Percentiles rank a stretch among this genome's conserved stretches.
These are phyloP conservation scores for Triplophysa yarkandensis DNA, from an alignment of 2,797 vertebrate genomes.

Conservation along the genomic window DNA sequence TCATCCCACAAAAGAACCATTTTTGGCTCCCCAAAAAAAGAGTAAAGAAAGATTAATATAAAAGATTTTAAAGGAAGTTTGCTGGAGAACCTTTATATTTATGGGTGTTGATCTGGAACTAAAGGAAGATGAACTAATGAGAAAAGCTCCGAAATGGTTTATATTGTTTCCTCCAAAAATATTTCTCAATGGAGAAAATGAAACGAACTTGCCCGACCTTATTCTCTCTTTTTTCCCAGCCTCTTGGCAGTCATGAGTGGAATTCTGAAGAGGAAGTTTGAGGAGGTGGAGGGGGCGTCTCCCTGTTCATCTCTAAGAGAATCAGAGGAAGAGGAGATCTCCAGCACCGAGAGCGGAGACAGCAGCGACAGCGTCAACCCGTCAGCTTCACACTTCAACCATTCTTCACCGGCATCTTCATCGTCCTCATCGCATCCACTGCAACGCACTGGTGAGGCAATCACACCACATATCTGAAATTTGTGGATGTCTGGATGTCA, in stretches of 20 bases:
- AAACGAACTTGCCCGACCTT: not conserved
- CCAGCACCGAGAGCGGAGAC: constrained; percentile 96
- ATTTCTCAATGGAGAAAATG: constrained; percentile 25
- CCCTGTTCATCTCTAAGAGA: constrained; percentile 91
- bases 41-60: too few relatives aligned
- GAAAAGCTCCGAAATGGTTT: not conserved
- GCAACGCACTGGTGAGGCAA: constrained; percentile 9
- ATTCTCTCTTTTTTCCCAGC: constrained; percentile 71
- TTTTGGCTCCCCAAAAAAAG: too few relatives aligned
- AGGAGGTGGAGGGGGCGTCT: constrained; percentile 95
- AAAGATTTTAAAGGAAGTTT: too few relatives aligned
- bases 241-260: constrained; percentile 84
- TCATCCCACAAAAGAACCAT: too few relatives aligned
- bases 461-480: not conserved
- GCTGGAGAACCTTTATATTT: too few relatives aligned
- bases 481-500: too few relatives aligned
- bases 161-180: constrained; percentile 1
- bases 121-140: not conserved
- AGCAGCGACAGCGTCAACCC: constrained; percentile 98
- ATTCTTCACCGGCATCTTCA: constrained; percentile 76
- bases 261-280: constrained; percentile 97
- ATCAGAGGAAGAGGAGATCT: constrained; percentile 93
- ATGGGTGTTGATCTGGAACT: too few relatives aligned
- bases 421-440: constrained; percentile 37
- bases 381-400: constrained; percentile 90